phyloP scores from a whole-genome alignment of 1,140 invertebrate species.

The Aricia agestis region DNA sequence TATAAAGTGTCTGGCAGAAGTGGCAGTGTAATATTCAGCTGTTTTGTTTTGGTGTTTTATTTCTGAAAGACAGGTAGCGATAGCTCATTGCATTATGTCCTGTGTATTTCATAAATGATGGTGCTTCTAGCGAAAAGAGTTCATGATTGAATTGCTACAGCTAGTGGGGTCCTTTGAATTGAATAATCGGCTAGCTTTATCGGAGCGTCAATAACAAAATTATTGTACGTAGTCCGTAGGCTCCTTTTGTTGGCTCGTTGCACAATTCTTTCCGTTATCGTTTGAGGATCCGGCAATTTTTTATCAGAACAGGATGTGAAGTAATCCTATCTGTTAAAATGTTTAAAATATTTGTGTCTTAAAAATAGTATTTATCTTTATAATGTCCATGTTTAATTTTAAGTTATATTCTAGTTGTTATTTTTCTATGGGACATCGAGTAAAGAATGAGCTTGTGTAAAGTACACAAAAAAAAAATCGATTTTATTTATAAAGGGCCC shows the following conservation, averaged over 20 bases:
- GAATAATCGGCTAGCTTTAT: slow-evolving; percentile 44
- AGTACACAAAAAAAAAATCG: too few species aligned
- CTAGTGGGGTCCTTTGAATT: slow-evolving; percentile 49
- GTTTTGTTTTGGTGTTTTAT: too few species aligned
- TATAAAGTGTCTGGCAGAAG: too few species aligned
- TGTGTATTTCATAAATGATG: slow-evolving; percentile 23
- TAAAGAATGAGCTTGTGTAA: too few species aligned
- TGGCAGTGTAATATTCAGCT: too few species aligned
- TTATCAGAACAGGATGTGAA: neutral
- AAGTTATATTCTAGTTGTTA: too few species aligned
- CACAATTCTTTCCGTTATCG: slow-evolving; percentile 2
- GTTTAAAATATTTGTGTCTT: too few species aligned
- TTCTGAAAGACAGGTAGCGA: too few species aligned
- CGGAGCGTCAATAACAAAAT: slow-evolving; percentile 23
- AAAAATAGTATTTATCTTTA: too few species aligned
- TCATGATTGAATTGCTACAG: slow-evolving; percentile 49
- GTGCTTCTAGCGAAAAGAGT: slow-evolving; percentile 29
- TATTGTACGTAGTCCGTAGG: neutral
- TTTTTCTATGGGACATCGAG: too few species aligned
- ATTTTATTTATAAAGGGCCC: too few species aligned
- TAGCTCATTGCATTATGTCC: neutral
- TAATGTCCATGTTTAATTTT: too few species aligned
- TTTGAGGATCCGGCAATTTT: neutral
- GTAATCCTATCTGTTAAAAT: neutral
- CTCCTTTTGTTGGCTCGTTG: neutral